A percentile compares a stretch with the other conserved stretches of the same genome.
phyloP scores from a whole-genome alignment of 1,140 invertebrate species.

The Caenorhabditis remanei region DNA sequence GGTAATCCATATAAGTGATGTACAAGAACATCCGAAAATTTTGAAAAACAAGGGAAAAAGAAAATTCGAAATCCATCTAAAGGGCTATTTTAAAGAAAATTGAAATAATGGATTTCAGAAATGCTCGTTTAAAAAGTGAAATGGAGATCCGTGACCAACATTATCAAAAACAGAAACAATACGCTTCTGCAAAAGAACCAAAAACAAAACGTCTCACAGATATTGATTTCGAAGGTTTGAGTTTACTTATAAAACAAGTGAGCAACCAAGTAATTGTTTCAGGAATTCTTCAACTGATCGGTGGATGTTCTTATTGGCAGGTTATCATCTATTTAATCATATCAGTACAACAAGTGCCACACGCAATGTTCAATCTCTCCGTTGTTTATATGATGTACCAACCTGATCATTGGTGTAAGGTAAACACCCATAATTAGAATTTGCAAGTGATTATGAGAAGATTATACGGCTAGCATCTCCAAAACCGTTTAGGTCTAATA shows the following conservation, averaged over 20 bases:
- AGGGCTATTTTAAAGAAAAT: not conserved
- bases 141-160: slow-evolving; percentile 54
- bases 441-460: too few relatives aligned
- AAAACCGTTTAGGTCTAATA: too few relatives aligned
- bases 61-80: too few relatives aligned
- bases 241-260: too few relatives aligned
- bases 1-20: too few relatives aligned
- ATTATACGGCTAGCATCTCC: too few relatives aligned
- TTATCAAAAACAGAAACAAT: slow-evolving; percentile 52
- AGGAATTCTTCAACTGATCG: slow-evolving; percentile 50
- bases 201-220: slow-evolving; percentile 5
- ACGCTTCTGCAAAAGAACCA: not conserved
- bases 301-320: slow-evolving; percentile 54
- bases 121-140: slow-evolving; percentile 25
- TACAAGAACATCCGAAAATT: too few relatives aligned
- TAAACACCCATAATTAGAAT: not conserved
- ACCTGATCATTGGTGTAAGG: slow-evolving; percentile 77
- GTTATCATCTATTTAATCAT: slow-evolving; percentile 49
- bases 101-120: not conserved
- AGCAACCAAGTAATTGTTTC: not conserved
- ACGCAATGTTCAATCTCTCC: slow-evolving; percentile 58
- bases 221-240: slow-evolving; percentile 47
- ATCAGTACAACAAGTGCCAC: slow-evolving; percentile 56
- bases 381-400: slow-evolving; percentile 70
- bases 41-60: too few relatives aligned